Percentiles rank a stretch among this genome's conserved stretches.
Evolutionary conservation across 1,140 invertebrate species (phyloP).

Genomic region (Drosophila azteca): DNA sequence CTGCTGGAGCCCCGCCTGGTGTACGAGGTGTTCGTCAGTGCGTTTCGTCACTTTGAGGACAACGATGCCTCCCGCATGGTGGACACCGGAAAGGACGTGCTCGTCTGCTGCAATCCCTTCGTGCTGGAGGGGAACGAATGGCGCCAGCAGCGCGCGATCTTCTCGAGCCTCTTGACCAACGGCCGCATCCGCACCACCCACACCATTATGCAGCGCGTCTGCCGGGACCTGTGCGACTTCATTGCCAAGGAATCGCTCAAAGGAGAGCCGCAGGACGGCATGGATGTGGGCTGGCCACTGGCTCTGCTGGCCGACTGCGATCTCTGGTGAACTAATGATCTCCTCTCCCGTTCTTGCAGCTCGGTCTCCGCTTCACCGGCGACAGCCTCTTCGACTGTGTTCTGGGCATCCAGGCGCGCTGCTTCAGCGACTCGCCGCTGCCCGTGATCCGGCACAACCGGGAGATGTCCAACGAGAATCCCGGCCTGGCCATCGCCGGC

Average conservation of each 20-base stretch:
- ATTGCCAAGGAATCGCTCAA: slow-evolving; percentile 11
- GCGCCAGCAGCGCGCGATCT: slow-evolving; percentile 85
- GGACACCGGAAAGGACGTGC: slow-evolving; percentile 81
- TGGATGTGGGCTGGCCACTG: slow-evolving; percentile 54
- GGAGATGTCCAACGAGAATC: slow-evolving; percentile 63
- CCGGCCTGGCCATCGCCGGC: slow-evolving; percentile 48
- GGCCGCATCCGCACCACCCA: slow-evolving; percentile 73
- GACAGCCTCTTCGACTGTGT: slow-evolving; percentile 85
- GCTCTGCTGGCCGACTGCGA: neutral
- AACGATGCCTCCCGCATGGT: slow-evolving; percentile 77
- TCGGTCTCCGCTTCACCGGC: slow-evolving; percentile 83
- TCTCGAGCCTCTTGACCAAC: slow-evolving; percentile 85
- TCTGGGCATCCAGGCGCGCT: slow-evolving; percentile 83
- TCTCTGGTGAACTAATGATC: too few species aligned
- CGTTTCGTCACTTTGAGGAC: slow-evolving; percentile 84
- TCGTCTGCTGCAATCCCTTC: slow-evolving; percentile 84
- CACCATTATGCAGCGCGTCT: slow-evolving; percentile 63
- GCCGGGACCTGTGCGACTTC: slow-evolving; percentile 54
- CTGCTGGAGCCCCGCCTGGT: slow-evolving; percentile 85
- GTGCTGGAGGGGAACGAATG: slow-evolving; percentile 84
- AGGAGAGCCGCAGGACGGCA: slow-evolving; percentile 32
- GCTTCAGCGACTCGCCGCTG: slow-evolving; percentile 58
- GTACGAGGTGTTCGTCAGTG: slow-evolving; percentile 84
- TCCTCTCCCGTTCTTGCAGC: slow-evolving; percentile 29
- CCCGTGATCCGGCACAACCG: slow-evolving; percentile 63